phyloP scores from a whole-genome alignment of 2,797 vertebrate species.

The Dromococcyx pavoninus region DNA sequence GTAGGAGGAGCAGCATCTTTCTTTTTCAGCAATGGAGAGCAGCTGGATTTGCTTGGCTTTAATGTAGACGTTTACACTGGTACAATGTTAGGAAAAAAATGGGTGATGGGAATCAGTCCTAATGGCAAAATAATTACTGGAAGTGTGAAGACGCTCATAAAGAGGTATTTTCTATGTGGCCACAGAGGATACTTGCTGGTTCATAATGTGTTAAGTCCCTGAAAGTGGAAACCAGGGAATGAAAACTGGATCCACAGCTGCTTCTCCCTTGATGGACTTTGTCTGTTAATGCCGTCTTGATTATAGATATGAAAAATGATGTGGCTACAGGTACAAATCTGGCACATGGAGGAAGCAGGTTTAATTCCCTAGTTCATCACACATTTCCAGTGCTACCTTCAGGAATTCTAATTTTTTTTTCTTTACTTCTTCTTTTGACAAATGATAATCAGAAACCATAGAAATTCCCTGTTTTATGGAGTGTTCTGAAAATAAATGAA shows the following conservation, averaged over 20 bases:
- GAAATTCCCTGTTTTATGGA: not conserved
- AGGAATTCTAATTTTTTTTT: not conserved
- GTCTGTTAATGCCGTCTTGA: not conserved
- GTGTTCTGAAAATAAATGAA: not conserved
- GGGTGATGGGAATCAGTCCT: not conserved
- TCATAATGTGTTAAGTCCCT: not conserved
- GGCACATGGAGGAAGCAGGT: not conserved
- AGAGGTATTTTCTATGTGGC: not conserved
- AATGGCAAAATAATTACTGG: not conserved
- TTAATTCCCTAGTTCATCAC: not conserved
- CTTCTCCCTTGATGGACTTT: not conserved
- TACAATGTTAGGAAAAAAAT: not conserved
- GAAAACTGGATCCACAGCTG: not conserved
- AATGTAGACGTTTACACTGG: not conserved
- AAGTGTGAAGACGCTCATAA: not conserved
- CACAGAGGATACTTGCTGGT: not conserved
- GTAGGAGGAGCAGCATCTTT: not conserved
- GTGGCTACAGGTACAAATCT: not conserved
- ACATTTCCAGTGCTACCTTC: not conserved
- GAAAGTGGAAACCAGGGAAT: not conserved
- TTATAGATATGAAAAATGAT: not conserved
- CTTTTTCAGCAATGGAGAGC: not conserved
- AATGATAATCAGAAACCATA: not conserved
- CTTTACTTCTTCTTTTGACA: not conserved
- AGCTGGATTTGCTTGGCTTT: not conserved